Evolutionary conservation across 2,113 vertebrate species (phyloP), one percentile per base, ranked within the genome.

Genomic region (Clarias macrocephalus): DNA sequence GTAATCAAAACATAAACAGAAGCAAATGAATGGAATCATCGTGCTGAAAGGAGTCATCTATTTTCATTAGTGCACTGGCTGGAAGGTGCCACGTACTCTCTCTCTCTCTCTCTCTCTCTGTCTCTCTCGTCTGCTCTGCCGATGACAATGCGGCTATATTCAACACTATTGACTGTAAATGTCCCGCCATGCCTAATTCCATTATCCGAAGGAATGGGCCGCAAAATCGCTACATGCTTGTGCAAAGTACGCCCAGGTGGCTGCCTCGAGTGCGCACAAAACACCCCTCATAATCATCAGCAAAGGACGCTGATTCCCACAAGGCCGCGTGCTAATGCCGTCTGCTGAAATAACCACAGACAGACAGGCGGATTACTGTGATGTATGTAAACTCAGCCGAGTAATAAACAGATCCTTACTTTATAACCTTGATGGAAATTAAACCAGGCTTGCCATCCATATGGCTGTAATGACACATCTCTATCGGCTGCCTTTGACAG

Each of bases 1-100:
- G 70, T 76, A 76, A 76, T 83, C 30, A 80, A 89, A 88, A 76
- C 68, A 85, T 57, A 88, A 90, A 88, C 56, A 70, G 85, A 89
- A 92, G 65, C 89, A 83, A 91, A 92, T 88, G 81, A 88, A 88
- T 89, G 59, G 57, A 70, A 89, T 89, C 57, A 80, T 84, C 59
- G 62, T 82, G 80, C 15, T 79, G 83, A 86, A 87, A 68, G 88
- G 30, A 91, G 52, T 86, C 84, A 87, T 89, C 77, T 72, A 80
- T 85, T 89, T 59, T 80, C 77, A 86, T 85, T 90, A 87, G 18
- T 48, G 16, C 42, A 75, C 60, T 54, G 57, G 37, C 60, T 85
- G 86, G 52, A 72, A 86, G 59, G 59, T 12, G 13, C 75, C 25
- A 48, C n/a, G 79, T 30, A 48, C 25, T 3, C 25, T 54, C 28